Evolutionary conservation across 2,113 vertebrate genomes (phyloP), one percentile per base, ranked within the genome.

Genomic region (Hystrix cristata): DNA sequence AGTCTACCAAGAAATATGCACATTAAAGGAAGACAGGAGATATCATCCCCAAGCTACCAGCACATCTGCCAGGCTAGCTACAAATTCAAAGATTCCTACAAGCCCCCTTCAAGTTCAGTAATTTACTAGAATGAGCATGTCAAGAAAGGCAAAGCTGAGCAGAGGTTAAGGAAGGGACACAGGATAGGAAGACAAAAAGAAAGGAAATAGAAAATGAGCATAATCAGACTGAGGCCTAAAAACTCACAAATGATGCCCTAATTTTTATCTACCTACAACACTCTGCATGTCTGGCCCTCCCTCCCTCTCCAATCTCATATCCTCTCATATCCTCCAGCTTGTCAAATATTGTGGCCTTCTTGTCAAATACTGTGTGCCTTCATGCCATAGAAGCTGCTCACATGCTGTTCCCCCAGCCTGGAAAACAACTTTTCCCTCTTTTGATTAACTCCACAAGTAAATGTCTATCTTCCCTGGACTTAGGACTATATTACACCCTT

Each of bases 211-310:
- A 85, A 46, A 59, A 51, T 1, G 18, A 46, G 46, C 57, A 16
- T 8, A 10, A n/a, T 48, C 79, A 64, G 48, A 16, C 0, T 0
- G 2, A 38, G 34, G 57, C 51, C 65, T 34, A 10, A 0, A 53
- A 43, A 38, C 0, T 25, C 31, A 59, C 60, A 65, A 25, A 38
- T 25, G 25, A 10, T 71, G 8, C 14, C 19, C 69, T 27, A 7
- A 7, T 53, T 34, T 21, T 29, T 4, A 57, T 46, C 1, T 0
- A 12, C 18, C 38, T 34, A 31, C 10, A 25, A 71, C 51, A 53
- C 29, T 34, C 59, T 7, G 5, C 1, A 0, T 0, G 38, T 16
- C 53, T 51, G 31, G 8, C 60, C 55, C 25, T 14, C 7, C 12
- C 15, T 21, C 78, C 53, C 43, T 34, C 43, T 65, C 53, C 19